Evolutionary conservation across 2,797 vertebrate genomes (phyloP), one percentile per base, ranked within the genome.

Genomic region (Aselliscus stoliczkanus): DNA sequence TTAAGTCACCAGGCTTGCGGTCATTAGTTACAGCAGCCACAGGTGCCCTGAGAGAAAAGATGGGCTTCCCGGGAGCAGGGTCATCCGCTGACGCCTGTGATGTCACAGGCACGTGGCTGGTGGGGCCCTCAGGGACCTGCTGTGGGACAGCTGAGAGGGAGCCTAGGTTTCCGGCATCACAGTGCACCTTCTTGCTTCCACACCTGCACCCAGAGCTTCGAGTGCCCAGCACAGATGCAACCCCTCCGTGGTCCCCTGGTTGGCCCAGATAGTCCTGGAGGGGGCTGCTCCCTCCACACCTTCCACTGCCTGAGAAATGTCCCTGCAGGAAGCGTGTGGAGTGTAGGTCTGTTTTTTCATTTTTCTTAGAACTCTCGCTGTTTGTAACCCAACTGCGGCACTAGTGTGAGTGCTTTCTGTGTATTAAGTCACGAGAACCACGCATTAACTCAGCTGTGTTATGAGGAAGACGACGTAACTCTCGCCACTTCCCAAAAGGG

Each of bases 251-350:
- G 73, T n/a, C 37, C 50, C 62, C 54, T 12, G 42, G 14, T 52
- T 1, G 0, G 14, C 34, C 21, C 1, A 29, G 31, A 34, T 2
- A 2, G 5, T 20, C 39, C 27, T 12, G 39, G 0, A 2, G 2
- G 1, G 5, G 27, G 27, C 18, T 39, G 20, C 15, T 21, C 42
- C 34, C 37, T 47, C 64, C 31, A 12, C 39, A 8, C 2, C 17
- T 39, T 29, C 18, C n/a, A 9, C 10, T 0, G 5, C 64, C 90
- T 21, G 31, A 47, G 73, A 56, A 47, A 39, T 7, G 21, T 65
- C 23, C 25, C 50, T 8, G 18, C 86, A 58, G 44, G 56, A 67
- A 34, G 27, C 29, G 42, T 34, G 23, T 29, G 3, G 0, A 44
- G 29, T 20, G 13, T 1, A 0, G 3, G 42, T 47, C 77, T n/a